Evolutionary conservation across 2,113 vertebrate genomes (phyloP), one percentile per base, ranked within the genome.

Genomic region (Galbula dea): DNA sequence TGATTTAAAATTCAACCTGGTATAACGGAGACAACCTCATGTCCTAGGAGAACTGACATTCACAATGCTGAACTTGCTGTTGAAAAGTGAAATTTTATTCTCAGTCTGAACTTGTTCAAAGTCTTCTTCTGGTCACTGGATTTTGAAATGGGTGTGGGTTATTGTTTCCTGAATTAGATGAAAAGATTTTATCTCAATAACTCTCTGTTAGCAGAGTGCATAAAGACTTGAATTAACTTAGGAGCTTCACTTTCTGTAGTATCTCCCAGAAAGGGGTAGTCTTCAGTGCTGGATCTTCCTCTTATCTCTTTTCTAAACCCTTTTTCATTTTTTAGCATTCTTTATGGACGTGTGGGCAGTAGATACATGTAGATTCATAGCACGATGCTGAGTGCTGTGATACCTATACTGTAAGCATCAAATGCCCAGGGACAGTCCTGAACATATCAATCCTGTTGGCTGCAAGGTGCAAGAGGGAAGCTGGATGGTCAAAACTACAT

Each of bases 321-420:
- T 81, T 83, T 87, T 61, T 46, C 18, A 14, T 62, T 21, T 83
- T 85, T 49, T 52, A 82, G 6, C 24, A 3, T 41, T 71, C 19
- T 26, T 34, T 83, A 14, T 71, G 63, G 30, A 91, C 49, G 24
- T 87, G 19, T 37, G 54, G 66, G 32, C 20, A 66, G 78, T 29
- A 79, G 48, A 12, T 63, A 22, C 41, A n/a, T 18, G 23, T 49
- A 76, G 29, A 77, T 54, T 65, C 58, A 34, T 34, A 74, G 58
- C 6, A 8, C 5, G 67, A 34, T 54, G 58, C 51, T 83, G 80
- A 54, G 26, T 67, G 32, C 51, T 57, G 61, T 4, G 3, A 36
- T 48, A 80, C 0, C 0, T 21, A 32, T 18, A 34, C 48, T 3
- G 0, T 34, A 26, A 67, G 36, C 7, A 2, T 51, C 83, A 77